Base-by-base conservation (phyloP, 2,113 vertebrate genomes). In the Esox niger region DNA sequence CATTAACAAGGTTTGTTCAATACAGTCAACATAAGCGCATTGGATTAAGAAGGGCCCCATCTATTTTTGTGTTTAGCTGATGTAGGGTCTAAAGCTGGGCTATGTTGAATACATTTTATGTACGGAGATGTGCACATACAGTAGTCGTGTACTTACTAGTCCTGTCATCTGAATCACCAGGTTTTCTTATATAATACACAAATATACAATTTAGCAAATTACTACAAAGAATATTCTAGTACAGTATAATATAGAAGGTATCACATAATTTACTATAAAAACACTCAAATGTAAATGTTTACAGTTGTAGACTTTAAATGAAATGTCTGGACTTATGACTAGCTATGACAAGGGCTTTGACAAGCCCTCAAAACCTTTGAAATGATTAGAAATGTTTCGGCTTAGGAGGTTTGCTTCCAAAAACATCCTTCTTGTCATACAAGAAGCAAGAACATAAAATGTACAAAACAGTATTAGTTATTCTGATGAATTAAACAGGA, bases 21-120 rank as follows among this genome's bases (percentile, higher is more conserved):
- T 32, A 33, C 65, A 56, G 75, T 76, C 69, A 67, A 58, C 69
- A 46, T 26, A 79, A n/a, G 66, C 62, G 20, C 73, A 61, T 66
- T 80, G 49, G 75, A 79, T 84, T 77, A 78, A 67, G 77, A 70
- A 59, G 77, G 71, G 76, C 35, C 66, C 69, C 68, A 76, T 56
- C 31, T 58, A 69, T 82, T 76, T 85, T 85, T 82, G 80, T 79
- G 62, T 82, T 85, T 43, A 85, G 85, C 81, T 86, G 82, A 80
- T n/a, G n/a, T 63, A 63, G 64, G 71, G 25, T 70, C 70, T 70
- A 55, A 82, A 75, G 79, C 29, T 68, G 30, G 58, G n/a, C 58
- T n/a, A 17, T 21, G 75, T 73, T 69, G n/a, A n/a, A n/a, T n/a
- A n/a, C n/a, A n/a, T n/a, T n/a, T n/a, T n/a, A n/a, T n/a, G n/a